A percentile compares a stretch with the other conserved stretches of the same genome.
These are phyloP conservation scores for Dynastes grantii DNA, from an alignment of 2,888 invertebrate genomes.

Conservation along the genomic window DNA sequence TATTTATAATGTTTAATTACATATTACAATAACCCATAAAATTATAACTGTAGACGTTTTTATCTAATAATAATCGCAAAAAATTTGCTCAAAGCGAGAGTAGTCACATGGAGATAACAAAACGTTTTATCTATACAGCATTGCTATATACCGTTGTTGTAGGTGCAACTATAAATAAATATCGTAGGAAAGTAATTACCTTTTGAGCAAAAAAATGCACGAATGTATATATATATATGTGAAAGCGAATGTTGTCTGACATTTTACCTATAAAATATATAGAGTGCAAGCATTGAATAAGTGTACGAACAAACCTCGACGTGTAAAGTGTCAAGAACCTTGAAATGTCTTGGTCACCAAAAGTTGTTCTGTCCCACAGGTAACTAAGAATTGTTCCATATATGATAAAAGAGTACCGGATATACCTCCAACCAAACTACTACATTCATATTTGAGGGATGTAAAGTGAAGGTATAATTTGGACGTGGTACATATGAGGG, in stretches of 20 bases:
- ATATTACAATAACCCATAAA: neutral
- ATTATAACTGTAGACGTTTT: neutral
- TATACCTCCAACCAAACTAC: too few species aligned
- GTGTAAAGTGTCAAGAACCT: conserved; percentile 18
- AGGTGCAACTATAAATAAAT: conserved; percentile 4
- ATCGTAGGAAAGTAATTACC: neutral
- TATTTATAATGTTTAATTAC: neutral
- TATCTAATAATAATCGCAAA: neutral
- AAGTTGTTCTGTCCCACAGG: conserved; percentile 5
- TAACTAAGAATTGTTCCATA: too few species aligned
- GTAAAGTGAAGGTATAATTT: too few species aligned
- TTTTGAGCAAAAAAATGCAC: neutral
- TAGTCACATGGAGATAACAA: too few species aligned
- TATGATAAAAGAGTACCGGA: too few species aligned
- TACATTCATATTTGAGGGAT: too few species aligned
- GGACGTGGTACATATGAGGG: too few species aligned
- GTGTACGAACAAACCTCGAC: neutral
- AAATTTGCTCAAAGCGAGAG: neutral
- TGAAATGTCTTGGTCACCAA: conserved; percentile 36
- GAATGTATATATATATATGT: neutral
- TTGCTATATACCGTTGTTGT: neutral
- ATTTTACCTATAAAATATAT: conserved; percentile 17
- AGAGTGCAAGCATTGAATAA: neutral
- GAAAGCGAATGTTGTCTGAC: conserved; percentile 25
- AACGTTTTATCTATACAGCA: neutral